Base-by-base conservation (phyloP, 2,113 vertebrate genomes). In the Anthoscopus minutus region DNA sequence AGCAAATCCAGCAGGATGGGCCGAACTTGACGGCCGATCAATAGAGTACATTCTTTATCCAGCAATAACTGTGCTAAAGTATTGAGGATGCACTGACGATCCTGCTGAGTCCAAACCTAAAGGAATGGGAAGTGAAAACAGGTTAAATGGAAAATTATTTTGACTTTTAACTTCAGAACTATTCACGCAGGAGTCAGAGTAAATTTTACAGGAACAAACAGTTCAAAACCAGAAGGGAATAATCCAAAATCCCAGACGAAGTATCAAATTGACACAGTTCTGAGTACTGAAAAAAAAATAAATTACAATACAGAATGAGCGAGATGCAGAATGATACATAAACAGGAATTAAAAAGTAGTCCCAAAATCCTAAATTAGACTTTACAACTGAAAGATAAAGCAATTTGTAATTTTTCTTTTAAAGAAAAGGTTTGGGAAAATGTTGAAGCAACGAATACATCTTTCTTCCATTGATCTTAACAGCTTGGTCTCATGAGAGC, bases 91-190 rank as follows among this genome's bases (percentile, higher is more conserved):
- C 97, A 94, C 27, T 98, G 99, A n/a, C 99, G 98, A 97, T 99
- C 99, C 93, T 99, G 99, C 65, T 96, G 98, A 64, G 95, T 99
- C 99, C 99, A 99, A 73, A 98, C 96, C 99, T 99, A 77, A 56
- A 45, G 66, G 37, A 95, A 73, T 15, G 25, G n/a, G 51, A 96
- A 57, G 30, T n/a, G 40, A 85, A 30, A 84, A 66, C 27, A 56
- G 37, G 30, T 76, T 69, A 57, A 72, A 67, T 2, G 10, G 31
- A 8, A 69, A 87, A 60, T 14, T 0, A 61, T 25, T 58, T 31
- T 10, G 38, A 31, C 64, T 83, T 87, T 57, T 33, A 82, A 40
- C 11, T 71, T 60, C 33, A 31, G 30, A 79, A 77, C 9, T 33
- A 48, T 21, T 85, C 25, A 78, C 16, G 7, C 6, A 50, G 25